These are phyloP conservation scores for Standfussiana lucernea DNA, from an alignment of 2,888 invertebrate species.

Conservation along the genomic window DNA sequence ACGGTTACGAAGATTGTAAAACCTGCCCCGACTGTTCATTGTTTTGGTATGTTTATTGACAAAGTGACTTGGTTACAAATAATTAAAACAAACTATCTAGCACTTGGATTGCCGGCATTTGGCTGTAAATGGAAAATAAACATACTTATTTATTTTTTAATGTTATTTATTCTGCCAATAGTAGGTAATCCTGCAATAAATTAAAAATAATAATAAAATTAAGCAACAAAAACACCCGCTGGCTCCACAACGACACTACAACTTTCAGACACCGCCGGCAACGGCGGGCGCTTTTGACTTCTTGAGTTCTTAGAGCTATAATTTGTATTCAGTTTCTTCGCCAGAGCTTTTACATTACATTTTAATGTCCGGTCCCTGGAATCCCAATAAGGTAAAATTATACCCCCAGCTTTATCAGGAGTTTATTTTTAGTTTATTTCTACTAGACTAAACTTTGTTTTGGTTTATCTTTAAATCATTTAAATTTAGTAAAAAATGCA, in stretches of 20 bases:
- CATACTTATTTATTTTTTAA: not conserved
- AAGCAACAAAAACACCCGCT: conserved; percentile 81
- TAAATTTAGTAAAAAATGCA: not conserved
- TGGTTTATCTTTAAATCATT: not conserved
- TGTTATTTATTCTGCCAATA: conserved; percentile 8
- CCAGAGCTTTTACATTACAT: conserved; percentile 76
- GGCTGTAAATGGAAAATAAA: conserved; percentile 7
- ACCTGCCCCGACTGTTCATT: not conserved
- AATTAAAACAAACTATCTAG: not conserved
- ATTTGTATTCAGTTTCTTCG: conserved; percentile 77
- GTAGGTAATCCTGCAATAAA: not conserved
- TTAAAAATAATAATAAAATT: conserved; percentile 4
- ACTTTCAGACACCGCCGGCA: conserved; percentile 72
- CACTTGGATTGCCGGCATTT: not conserved
- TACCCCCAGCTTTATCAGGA: not conserved
- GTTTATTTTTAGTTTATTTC: no score
- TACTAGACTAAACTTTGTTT: not conserved
- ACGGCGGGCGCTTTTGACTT: conserved; percentile 53
- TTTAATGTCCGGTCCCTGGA: conserved; percentile 79
- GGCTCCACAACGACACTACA: conserved; percentile 81
- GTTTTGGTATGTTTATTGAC: not conserved
- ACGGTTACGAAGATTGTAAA: not conserved
- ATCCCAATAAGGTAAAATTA: conserved; percentile 45
- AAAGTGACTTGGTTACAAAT: not conserved
- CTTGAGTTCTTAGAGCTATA: conserved; percentile 71